Percentiles rank a stretch among this genome's conserved stretches.
phyloP scores from a whole-genome alignment of 2,888 invertebrate genomes.

The Nymphalis polychloros region DNA sequence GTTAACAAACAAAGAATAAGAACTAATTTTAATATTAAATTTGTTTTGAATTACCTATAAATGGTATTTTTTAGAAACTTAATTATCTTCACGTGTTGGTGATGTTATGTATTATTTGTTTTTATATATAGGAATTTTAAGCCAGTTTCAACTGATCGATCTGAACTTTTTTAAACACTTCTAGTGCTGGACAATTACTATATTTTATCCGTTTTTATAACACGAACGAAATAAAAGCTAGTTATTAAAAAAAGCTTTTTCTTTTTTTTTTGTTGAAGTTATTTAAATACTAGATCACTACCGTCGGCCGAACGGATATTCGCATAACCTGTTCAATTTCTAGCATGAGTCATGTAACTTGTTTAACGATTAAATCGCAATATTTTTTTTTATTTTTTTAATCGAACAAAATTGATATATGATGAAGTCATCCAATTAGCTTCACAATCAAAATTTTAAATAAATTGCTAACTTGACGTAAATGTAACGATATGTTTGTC shows the following conservation, averaged over 20 bases:
- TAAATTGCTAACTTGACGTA: neutral
- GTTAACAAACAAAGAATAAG: no score
- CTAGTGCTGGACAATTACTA: no score
- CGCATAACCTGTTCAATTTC: conserved; percentile 30
- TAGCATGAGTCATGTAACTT: conserved; percentile 34
- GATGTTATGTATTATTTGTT: no score
- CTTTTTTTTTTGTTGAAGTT: neutral
- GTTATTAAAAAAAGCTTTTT: neutral
- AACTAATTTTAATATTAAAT: no score
- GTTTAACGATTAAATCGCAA: conserved; percentile 32
- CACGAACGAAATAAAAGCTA: no score
- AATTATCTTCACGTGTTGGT: no score
- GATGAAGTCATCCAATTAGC: conserved; percentile 42
- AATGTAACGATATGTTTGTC: neutral
- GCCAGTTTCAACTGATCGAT: no score
- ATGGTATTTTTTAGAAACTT: no score
- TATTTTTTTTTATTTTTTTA: conserved; percentile 31
- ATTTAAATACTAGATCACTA: conserved; percentile 20
- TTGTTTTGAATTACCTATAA: no score
- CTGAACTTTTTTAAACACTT: no score
- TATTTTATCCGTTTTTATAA: no score
- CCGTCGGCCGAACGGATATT: conserved; percentile 19
- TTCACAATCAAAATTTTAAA: conserved; percentile 25
- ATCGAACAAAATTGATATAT: conserved; percentile 33
- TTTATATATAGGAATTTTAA: no score